A percentile compares a stretch with the other conserved stretches of the same genome.
These are phyloP conservation scores for Oligia strigilis DNA, from an alignment of 2,888 invertebrate species.

Conservation along the genomic window DNA sequence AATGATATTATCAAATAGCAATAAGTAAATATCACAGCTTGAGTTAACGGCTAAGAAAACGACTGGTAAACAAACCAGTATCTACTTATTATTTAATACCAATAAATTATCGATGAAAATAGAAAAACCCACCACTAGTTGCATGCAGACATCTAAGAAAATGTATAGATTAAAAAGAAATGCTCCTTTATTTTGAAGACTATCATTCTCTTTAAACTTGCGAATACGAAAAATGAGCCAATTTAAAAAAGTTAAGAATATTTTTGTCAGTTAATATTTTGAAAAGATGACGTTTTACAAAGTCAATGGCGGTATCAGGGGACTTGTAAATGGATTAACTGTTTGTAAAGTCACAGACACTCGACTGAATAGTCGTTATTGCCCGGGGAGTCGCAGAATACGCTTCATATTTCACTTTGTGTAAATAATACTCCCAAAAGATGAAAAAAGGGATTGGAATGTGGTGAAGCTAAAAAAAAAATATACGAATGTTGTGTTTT, in stretches of 20 bases:
- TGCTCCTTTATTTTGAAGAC: neutral
- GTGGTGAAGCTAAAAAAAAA: slow-evolving; percentile 9
- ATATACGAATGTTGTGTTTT: neutral
- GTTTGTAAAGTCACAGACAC: slow-evolving; percentile 74
- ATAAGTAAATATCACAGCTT: neutral
- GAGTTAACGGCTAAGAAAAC: neutral
- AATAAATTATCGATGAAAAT: neutral
- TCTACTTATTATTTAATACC: neutral
- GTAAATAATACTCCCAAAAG: slow-evolving; percentile 60
- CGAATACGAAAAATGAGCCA: neutral
- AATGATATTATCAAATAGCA: neutral
- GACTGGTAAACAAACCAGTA: neutral
- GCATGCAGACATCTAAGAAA: neutral
- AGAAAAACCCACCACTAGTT: neutral
- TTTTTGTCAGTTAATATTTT: slow-evolving; percentile 39
- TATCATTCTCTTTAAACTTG: neutral
- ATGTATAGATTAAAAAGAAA: neutral
- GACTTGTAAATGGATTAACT: slow-evolving; percentile 80
- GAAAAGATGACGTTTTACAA: slow-evolving; percentile 64
- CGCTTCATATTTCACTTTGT: slow-evolving; percentile 68
- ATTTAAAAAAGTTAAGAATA: slow-evolving; percentile 8
- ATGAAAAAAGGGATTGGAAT: slow-evolving; percentile 42
- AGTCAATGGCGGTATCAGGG: slow-evolving; percentile 59
- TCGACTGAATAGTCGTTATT: slow-evolving; percentile 66
- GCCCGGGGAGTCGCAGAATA: slow-evolving; percentile 68